Percentiles rank a stretch among this genome's conserved stretches.
These are phyloP conservation scores for Tinea trinotella DNA, from an alignment of 2,888 invertebrate genomes.

Conservation along the genomic window DNA sequence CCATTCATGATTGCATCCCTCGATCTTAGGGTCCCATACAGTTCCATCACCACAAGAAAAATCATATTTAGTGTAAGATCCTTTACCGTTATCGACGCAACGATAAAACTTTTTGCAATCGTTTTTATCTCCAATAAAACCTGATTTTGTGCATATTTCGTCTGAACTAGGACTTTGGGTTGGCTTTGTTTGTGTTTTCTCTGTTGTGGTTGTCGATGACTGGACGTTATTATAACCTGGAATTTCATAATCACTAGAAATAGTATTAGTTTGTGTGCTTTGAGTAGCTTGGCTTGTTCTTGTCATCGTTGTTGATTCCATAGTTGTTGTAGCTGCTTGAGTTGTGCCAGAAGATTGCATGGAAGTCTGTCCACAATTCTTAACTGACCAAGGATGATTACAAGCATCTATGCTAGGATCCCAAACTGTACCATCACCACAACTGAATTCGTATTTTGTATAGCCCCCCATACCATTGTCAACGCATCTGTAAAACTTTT, in stretches of 20 bases:
- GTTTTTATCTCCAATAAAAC: slow-evolving; percentile 77
- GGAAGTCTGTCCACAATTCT: slow-evolving; percentile 32
- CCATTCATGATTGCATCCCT: slow-evolving; percentile 79
- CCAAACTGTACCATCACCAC: slow-evolving; percentile 75
- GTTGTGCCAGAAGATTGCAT: slow-evolving; percentile 12
- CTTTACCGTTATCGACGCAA: slow-evolving; percentile 77
- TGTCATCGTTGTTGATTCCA: not conserved
- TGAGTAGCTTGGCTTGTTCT: not conserved
- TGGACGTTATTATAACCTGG: slow-evolving; percentile 26
- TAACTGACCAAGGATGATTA: slow-evolving; percentile 70
- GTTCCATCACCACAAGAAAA: slow-evolving; percentile 83
- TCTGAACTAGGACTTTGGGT: slow-evolving; percentile 17
- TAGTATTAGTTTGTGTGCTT: slow-evolving; percentile 5
- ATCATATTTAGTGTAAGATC: slow-evolving; percentile 75
- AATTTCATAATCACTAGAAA: slow-evolving; percentile 29
- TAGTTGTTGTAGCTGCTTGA: slow-evolving; percentile 25
- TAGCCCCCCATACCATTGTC: slow-evolving; percentile 50
- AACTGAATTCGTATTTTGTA: slow-evolving; percentile 67
- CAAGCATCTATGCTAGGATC: slow-evolving; percentile 70
- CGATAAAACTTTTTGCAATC: slow-evolving; percentile 84
- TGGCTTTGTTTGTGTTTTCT: not conserved
- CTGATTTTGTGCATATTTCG: slow-evolving; percentile 65
- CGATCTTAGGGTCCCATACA: slow-evolving; percentile 79
- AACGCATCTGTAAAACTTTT: slow-evolving; percentile 79
- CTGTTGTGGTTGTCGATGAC: slow-evolving; percentile 20